Evolutionary conservation across 2,797 vertebrate genomes (phyloP).

Genomic region (Phataginus tetradactyla): DNA sequence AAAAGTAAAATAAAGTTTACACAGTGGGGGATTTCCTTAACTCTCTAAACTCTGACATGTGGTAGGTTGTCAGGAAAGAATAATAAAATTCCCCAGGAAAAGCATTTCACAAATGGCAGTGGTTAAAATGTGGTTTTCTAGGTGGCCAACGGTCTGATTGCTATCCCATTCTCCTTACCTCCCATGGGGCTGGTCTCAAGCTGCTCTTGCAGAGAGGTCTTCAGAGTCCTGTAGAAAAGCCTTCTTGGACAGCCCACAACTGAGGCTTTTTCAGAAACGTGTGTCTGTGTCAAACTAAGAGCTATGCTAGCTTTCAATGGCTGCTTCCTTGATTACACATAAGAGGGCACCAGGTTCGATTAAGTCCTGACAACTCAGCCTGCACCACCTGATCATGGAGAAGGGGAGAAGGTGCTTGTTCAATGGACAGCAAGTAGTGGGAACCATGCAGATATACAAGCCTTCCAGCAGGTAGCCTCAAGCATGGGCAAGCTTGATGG

Average conservation of each 20-base stretch:
- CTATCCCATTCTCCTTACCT: conserved; percentile 8
- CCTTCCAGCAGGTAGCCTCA: background rate
- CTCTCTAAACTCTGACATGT: conserved; percentile 67
- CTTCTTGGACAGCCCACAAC: background rate
- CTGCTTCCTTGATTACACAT: background rate
- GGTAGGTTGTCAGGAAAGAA: conserved; percentile 73
- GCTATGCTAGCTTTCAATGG: background rate
- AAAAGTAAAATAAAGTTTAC: conserved; percentile 78
- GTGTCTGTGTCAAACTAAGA: background rate
- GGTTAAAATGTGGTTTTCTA: conserved; percentile 58
- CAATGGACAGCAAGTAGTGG: background rate
- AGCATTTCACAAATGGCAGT: conserved; percentile 42
- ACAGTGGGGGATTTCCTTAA: conserved; percentile 75
- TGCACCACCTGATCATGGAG: background rate
- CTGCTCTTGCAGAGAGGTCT: conserved; percentile 17
- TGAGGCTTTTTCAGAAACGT: background rate
- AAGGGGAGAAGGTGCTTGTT: background rate
- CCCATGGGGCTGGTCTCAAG: conserved; percentile 38
- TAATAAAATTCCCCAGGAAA: conserved; percentile 77
- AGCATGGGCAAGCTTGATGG: background rate
- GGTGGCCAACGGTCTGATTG: conserved; percentile 55
- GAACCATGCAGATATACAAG: background rate
- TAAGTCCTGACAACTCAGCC: background rate
- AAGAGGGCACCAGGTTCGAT: background rate
- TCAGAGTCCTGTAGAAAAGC: background rate